Percentiles rank a stretch among this genome's conserved stretches.
phyloP scores from a whole-genome alignment of 2,888 invertebrate genomes.

The Hypolimnas misippus region DNA sequence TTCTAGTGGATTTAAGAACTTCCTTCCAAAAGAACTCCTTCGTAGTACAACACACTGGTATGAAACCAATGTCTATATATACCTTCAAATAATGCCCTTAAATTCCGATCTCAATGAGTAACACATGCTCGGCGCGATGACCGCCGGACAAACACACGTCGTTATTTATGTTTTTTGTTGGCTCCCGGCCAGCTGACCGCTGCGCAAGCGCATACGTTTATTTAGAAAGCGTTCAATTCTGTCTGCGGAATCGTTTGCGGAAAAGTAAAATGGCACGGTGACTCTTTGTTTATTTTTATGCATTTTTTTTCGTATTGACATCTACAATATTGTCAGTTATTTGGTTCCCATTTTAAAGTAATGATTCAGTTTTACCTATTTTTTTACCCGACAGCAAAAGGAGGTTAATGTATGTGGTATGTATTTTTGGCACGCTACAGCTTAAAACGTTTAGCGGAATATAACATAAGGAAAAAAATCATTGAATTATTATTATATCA shows the following conservation, averaged over 20 bases:
- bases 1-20: too few species aligned
- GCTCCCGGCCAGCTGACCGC: slow-evolving; percentile 45
- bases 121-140: slow-evolving; percentile 47
- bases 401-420: too few species aligned
- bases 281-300: slow-evolving; percentile 33
- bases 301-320: slow-evolving; percentile 13
- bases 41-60: background rate
- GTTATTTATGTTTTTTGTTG: slow-evolving; percentile 44
- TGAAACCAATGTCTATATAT: background rate
- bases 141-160: slow-evolving; percentile 47
- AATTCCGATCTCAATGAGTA: slow-evolving; percentile 42
- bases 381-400: too few species aligned
- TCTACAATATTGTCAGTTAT: background rate
- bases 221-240: slow-evolving; percentile 38
- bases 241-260: slow-evolving; percentile 38
- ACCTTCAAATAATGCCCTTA: background rate
- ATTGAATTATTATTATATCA: too few species aligned
- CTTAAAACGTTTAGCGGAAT: too few species aligned
- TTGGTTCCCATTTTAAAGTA: background rate
- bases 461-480: too few species aligned
- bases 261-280: slow-evolving; percentile 35
- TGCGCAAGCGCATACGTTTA: slow-evolving; percentile 37
- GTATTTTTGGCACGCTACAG: too few species aligned
- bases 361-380: too few species aligned
- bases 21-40: too few species aligned